These are phyloP conservation scores for Speoplatyrhinus poulsoni DNA, from an alignment of 2,113 vertebrate species.

Conservation along the genomic window DNA sequence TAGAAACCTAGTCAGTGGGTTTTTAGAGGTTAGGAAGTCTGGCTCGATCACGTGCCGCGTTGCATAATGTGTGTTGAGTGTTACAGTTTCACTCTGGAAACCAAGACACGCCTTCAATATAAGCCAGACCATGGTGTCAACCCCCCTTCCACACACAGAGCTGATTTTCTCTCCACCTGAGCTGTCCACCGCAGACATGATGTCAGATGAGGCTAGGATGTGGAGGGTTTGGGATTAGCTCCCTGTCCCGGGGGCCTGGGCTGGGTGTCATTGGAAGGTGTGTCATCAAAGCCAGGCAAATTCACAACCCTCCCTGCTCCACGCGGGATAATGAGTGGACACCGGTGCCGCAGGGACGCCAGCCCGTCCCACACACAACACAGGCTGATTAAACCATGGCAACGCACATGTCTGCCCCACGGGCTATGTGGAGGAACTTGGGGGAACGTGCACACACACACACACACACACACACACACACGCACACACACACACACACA, in stretches of 20 bases:
- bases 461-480: conserved; percentile 9
- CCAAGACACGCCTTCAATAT: background rate
- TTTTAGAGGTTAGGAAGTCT: too few relatives aligned
- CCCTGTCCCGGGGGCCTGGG: conserved; percentile 20
- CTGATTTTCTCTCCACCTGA: conserved; percentile 41
- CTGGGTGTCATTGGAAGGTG: conserved; percentile 48
- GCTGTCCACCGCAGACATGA: conserved; percentile 54
- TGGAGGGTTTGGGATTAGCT: conserved; percentile 1
- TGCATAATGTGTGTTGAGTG: conserved; percentile 4
- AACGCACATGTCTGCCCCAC: conserved; percentile 69
- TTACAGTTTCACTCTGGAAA: background rate
- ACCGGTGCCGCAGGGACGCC: conserved; percentile 41
- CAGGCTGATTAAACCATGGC: conserved; percentile 56
- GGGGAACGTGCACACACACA: conserved; percentile 31
- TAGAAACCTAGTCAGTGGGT: too few relatives aligned
- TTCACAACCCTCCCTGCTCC: conserved; percentile 27
- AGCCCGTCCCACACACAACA: conserved; percentile 41
- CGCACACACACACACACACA: background rate
- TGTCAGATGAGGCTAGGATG: conserved; percentile 47
- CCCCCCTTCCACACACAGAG: conserved; percentile 14
- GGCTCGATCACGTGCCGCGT: background rate
- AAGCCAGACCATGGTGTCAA: background rate
- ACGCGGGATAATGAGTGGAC: conserved; percentile 56
- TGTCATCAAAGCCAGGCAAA: conserved; percentile 53
- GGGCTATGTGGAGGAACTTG: conserved; percentile 43